A percentile compares a stretch with the other conserved stretches of the same genome.
These are phyloP conservation scores for Cynaeus angustus DNA, from an alignment of 2,888 invertebrate species.

Conservation along the genomic window DNA sequence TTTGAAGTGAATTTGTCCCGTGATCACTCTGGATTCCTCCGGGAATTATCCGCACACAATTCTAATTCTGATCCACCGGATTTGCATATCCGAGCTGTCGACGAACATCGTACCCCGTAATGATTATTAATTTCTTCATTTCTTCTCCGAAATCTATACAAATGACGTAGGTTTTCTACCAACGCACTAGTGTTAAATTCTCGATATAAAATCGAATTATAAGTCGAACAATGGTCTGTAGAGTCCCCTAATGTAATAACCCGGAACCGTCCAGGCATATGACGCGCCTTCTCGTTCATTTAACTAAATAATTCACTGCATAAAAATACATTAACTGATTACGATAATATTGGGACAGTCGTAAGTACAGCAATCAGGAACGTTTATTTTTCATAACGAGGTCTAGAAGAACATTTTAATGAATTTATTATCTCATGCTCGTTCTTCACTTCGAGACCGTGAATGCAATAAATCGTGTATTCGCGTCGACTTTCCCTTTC, in stretches of 20 bases:
- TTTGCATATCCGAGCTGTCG: constrained; percentile 59
- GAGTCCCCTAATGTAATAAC: constrained; percentile 52
- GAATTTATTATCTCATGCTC: constrained; percentile 16
- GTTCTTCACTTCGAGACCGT: constrained; percentile 28
- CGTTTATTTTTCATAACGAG: background rate
- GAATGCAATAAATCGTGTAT: constrained; percentile 49
- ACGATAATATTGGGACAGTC: constrained; percentile 46
- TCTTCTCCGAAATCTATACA: constrained; percentile 16
- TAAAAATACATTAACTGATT: constrained; percentile 66
- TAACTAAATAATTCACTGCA: constrained; percentile 65
- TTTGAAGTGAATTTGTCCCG: constrained; percentile 66
- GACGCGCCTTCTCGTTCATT: constrained; percentile 57
- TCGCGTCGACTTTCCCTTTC: constrained; percentile 52
- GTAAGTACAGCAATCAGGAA: too few species aligned
- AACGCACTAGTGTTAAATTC: background rate
- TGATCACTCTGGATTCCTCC: constrained; percentile 58
- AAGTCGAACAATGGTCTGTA: background rate
- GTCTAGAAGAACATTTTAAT: constrained; percentile 14
- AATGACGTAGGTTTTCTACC: background rate
- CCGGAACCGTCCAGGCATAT: constrained; percentile 59
- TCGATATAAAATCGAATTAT: background rate
- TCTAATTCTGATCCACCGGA: constrained; percentile 57
- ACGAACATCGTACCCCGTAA: constrained; percentile 51
- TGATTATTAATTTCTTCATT: constrained; percentile 56
- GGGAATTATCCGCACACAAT: constrained; percentile 56